These are phyloP conservation scores for Lochmaea crataegi DNA, from an alignment of 2,888 invertebrate species.

Conservation along the genomic window DNA sequence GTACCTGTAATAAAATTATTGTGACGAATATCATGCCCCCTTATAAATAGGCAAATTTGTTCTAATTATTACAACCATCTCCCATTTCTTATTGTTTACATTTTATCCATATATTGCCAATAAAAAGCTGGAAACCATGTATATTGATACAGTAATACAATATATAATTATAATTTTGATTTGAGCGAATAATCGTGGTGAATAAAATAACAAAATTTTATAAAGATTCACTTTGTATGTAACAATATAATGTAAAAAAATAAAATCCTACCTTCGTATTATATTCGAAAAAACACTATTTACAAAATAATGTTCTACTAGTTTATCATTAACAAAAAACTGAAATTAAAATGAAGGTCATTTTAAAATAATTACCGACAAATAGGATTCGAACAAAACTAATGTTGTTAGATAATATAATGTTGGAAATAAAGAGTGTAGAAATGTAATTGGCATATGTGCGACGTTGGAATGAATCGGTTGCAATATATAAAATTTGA, in stretches of 20 bases:
- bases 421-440: slow-evolving; percentile 7
- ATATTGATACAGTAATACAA: too few species aligned
- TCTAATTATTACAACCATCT: too few species aligned
- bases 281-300: slow-evolving; percentile 20
- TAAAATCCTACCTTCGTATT: background rate
- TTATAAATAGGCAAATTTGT: too few species aligned
- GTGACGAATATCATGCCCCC: too few species aligned
- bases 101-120: too few species aligned
- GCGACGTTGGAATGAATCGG: background rate
- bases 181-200: too few species aligned
- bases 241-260: background rate
- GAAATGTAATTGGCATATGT: slow-evolving; percentile 8
- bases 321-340: slow-evolving; percentile 14
- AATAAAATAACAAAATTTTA: background rate
- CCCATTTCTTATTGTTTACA: too few species aligned
- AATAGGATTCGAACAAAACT: slow-evolving; percentile 1
- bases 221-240: background rate
- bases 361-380: slow-evolving; percentile 23
- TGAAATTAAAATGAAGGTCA: slow-evolving; percentile 33
- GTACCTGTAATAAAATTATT: too few species aligned
- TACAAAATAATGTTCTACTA: slow-evolving; percentile 7
- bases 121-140: too few species aligned
- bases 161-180: too few species aligned
- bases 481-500: background rate
- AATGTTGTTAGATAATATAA: background rate